phyloP scores from a whole-genome alignment of 2,797 vertebrate species.

The Crocidura indochinensis region DNA sequence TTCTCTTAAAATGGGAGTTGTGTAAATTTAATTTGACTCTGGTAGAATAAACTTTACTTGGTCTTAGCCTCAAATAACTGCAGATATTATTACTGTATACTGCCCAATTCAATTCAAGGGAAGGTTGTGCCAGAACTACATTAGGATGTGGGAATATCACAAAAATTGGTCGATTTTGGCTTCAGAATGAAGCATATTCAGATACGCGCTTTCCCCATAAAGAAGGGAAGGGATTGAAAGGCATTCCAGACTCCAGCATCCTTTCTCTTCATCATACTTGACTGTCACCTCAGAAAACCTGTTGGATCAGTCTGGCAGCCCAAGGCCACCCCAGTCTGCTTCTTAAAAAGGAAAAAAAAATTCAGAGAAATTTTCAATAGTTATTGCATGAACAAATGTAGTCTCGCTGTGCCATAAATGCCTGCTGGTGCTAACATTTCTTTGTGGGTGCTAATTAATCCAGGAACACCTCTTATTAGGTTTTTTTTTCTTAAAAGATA shows the following conservation, averaged over 20 bases:
- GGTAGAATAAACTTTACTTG: slow-evolving; percentile 25
- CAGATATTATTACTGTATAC: neutral
- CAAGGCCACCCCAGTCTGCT: neutral
- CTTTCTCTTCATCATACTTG: neutral
- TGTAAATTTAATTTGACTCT: slow-evolving; percentile 51
- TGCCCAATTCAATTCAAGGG: neutral
- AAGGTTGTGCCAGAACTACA: neutral
- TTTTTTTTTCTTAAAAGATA: slow-evolving; percentile 41
- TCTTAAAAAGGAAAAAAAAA: slow-evolving; percentile 22
- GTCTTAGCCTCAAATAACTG: neutral
- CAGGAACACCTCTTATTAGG: slow-evolving; percentile 1
- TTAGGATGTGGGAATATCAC: neutral
- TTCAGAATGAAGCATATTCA: neutral
- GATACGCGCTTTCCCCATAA: neutral
- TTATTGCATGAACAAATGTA: neutral
- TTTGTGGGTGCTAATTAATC: neutral
- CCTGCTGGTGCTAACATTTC: neutral
- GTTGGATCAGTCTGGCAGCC: neutral
- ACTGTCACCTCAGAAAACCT: neutral
- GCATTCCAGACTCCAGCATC: neutral
- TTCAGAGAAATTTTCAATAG: slow-evolving; percentile 26
- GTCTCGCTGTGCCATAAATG: neutral
- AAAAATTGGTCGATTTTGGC: neutral
- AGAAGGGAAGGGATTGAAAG: neutral
- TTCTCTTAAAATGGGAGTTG: slow-evolving; percentile 1